phyloP scores from a whole-genome alignment of 1,140 invertebrate genomes.

The Bicyclus anynana region DNA sequence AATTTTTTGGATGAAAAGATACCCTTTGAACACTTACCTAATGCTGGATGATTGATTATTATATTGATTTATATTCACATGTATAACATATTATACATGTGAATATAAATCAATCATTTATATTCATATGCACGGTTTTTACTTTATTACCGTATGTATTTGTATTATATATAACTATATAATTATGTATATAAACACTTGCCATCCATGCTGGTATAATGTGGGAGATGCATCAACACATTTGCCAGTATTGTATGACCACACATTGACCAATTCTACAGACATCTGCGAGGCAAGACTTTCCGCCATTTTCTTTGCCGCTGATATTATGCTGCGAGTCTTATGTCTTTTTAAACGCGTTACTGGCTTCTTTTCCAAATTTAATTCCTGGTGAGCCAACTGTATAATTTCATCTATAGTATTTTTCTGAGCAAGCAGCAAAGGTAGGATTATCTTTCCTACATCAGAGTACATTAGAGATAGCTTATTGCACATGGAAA shows the following conservation, averaged over 20 bases:
- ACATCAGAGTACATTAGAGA: constrained; percentile 42
- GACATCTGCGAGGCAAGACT: constrained; percentile 8
- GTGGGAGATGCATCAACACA: constrained; percentile 85
- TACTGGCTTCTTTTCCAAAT: constrained; percentile 28
- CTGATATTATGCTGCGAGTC: constrained; percentile 25
- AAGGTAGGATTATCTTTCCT: constrained; percentile 52
- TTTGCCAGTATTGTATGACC: constrained; percentile 81
- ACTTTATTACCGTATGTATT: too few relatives aligned
- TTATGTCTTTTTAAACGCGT: constrained; percentile 41
- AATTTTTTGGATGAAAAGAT: too few relatives aligned
- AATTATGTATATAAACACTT: constrained; percentile 36
- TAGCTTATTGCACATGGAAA: constrained; percentile 59
- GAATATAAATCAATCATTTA: too few relatives aligned
- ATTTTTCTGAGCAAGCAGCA: constrained; percentile 45
- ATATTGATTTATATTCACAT: too few relatives aligned
- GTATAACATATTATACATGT: too few relatives aligned
- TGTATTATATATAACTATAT: too few relatives aligned
- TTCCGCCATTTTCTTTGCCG: constrained; percentile 27
- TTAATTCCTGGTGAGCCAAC: constrained; percentile 41
- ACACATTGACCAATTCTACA: constrained; percentile 57
- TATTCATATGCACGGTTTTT: too few relatives aligned
- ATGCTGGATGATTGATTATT: too few relatives aligned
- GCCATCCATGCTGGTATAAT: constrained; percentile 74
- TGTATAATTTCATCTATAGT: constrained; percentile 54
- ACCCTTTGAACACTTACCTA: too few relatives aligned